Evolutionary conservation across 2,113 vertebrate genomes (phyloP).

Genomic region (Furnarius figulus): DNA sequence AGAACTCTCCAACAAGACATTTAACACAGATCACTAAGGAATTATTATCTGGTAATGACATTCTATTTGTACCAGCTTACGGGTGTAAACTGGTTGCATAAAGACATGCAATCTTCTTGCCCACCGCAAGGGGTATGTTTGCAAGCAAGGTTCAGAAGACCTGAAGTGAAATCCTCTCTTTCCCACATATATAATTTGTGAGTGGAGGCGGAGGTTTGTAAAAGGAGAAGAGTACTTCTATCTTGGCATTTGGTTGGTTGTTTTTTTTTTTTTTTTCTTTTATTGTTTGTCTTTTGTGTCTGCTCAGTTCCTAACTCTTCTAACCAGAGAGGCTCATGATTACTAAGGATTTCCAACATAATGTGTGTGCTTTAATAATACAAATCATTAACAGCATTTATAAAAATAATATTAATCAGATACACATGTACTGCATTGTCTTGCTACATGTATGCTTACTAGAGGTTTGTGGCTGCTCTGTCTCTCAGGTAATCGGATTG

Average conservation of each 20-base stretch:
- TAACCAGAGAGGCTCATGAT: background rate
- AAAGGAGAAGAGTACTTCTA: background rate
- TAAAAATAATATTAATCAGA: background rate
- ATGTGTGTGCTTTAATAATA: background rate
- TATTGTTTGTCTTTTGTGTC: background rate
- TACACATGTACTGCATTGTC: background rate
- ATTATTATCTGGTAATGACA: background rate
- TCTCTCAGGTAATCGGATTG: background rate
- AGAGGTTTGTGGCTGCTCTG: background rate
- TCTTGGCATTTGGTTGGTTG: background rate
- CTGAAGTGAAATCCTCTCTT: background rate
- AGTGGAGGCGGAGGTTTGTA: background rate
- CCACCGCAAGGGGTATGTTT: background rate
- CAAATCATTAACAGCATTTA: background rate
- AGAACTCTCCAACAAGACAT: background rate
- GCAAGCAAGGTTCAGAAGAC: background rate
- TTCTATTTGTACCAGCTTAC: background rate
- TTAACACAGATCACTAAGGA: background rate
- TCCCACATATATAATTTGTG: background rate
- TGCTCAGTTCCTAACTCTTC: background rate
- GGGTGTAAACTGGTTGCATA: background rate
- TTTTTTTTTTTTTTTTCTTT: background rate
- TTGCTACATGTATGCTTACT: background rate
- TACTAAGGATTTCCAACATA: background rate
- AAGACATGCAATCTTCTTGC: background rate